These are phyloP conservation scores for Eledone cirrhosa DNA, from an alignment of 2,888 invertebrate genomes.

Conservation along the genomic window DNA sequence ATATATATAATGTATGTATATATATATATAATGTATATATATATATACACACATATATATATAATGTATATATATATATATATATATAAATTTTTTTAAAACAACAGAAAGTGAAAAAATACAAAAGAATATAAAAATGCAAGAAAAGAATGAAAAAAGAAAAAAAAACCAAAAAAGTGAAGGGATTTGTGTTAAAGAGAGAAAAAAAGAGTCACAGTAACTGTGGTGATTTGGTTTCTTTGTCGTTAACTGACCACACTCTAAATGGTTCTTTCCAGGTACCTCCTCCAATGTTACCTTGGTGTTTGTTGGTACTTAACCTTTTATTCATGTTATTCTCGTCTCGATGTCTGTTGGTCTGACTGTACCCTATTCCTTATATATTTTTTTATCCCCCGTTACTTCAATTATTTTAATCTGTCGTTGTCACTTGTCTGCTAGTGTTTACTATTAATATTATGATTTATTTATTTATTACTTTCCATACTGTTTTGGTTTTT, in stretches of 20 bases:
- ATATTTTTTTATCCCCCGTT: slow-evolving; percentile 14
- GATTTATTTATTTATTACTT: not conserved
- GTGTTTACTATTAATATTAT: not conserved
- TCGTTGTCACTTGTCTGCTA: slow-evolving; percentile 30
- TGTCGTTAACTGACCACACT: slow-evolving; percentile 25
- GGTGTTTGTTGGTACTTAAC: slow-evolving; percentile 29
- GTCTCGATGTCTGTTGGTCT: slow-evolving; percentile 27
- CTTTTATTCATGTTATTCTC: slow-evolving; percentile 28
- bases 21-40: too few relatives aligned
- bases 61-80: too few relatives aligned
- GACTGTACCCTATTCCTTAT: slow-evolving; percentile 19
- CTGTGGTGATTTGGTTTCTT: slow-evolving; percentile 23
- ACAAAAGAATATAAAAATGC: too few relatives aligned
- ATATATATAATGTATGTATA: too few relatives aligned
- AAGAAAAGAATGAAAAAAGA: too few relatives aligned
- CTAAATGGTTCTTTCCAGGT: slow-evolving; percentile 30
- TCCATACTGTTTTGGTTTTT: too few relatives aligned
- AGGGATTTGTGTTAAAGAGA: too few relatives aligned
- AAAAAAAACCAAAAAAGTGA: too few relatives aligned
- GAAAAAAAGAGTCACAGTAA: not conserved
- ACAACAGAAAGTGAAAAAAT: too few relatives aligned
- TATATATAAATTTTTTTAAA: too few relatives aligned
- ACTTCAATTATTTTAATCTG: slow-evolving; percentile 17
- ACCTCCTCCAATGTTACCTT: slow-evolving; percentile 30
- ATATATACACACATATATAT: too few relatives aligned